Base-by-base conservation (phyloP, 2,113 vertebrate genomes). In the Ailuropoda melanoleuca region DNA sequence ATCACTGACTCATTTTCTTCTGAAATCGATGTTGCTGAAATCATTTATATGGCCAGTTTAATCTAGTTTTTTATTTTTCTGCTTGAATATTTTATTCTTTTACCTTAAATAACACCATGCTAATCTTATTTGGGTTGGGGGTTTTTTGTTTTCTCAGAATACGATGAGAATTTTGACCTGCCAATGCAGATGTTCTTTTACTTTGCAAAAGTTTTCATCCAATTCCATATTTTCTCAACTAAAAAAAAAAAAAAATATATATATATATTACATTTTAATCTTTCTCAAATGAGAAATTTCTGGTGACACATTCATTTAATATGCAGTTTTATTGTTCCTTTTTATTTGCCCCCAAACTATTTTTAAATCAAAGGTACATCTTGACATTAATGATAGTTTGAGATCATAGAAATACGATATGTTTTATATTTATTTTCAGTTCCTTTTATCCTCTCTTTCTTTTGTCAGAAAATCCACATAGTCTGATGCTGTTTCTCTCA, bases 281-380 rank as follows among this genome's bases (percentile, higher is more conserved):
- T 88, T 81, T 77, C 66, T 88, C 82, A 92, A 92, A 70, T 48
- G 46, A 83, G 8, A 81, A 87, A 64, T 70, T 29, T 6, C 39
- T 68, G 60, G 23, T 55, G 62, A 70, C 18, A 84, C 15, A 60
- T 50, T 78, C 34, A 94, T 80, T 91, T 64, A 74, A 56, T 34
- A 60, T 48, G 31, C 12, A 29, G 12, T 75, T 75, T 34, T 62
- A 72, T 26, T n/a, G 4, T 74, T 55, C 50, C 31, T 7, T 88
- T 91, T 50, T 64, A 83, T 55, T 84, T 23, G 34, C 15, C 48
- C 11, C n/a, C 64, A 53, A 80, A 39, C 19, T 80, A 64, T 85
- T 94, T 96, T 85, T 31, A 97, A 93, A 87, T 86, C 62, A 88
- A 39, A n/a, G 6, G 23, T 56, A 34, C 37, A 58, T 56, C 62